These are phyloP conservation scores for Melitaea athalia DNA, from an alignment of 2,888 invertebrate species.

Conservation along the genomic window DNA sequence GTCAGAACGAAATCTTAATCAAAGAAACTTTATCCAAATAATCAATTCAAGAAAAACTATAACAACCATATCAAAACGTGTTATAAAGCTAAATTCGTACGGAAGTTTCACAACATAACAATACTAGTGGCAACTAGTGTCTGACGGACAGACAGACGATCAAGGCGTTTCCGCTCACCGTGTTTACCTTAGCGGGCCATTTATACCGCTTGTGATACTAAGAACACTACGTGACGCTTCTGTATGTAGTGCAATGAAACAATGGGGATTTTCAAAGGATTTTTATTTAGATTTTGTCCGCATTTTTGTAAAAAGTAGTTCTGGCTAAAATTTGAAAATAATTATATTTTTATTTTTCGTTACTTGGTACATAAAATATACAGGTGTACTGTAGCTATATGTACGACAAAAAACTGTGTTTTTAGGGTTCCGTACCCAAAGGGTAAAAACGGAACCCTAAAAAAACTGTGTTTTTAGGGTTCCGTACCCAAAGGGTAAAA, in stretches of 20 bases:
- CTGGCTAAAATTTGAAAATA: too few relatives aligned
- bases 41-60: constrained; percentile 19
- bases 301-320: too few relatives aligned
- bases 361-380: too few relatives aligned
- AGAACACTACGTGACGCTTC: constrained; percentile 66
- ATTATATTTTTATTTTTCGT: too few relatives aligned
- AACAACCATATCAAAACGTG: constrained; percentile 23
- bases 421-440: too few relatives aligned
- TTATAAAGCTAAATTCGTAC: constrained; percentile 32
- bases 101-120: constrained; percentile 41
- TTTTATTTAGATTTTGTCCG: neutral
- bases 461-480: too few relatives aligned
- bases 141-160: constrained; percentile 43
- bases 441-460: too few relatives aligned
- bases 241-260: constrained; percentile 47
- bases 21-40: constrained; percentile 22
- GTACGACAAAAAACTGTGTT: too few relatives aligned
- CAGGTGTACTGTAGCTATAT: too few relatives aligned
- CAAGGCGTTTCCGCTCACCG: constrained; percentile 48
- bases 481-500: too few relatives aligned
- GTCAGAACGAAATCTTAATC: neutral
- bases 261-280: constrained; percentile 1
- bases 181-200: constrained; percentile 52
- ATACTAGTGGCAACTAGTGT: constrained; percentile 35
- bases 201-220: constrained; percentile 57